phyloP scores from a whole-genome alignment of 2,113 vertebrate species.

The Platycercus adscitus region DNA sequence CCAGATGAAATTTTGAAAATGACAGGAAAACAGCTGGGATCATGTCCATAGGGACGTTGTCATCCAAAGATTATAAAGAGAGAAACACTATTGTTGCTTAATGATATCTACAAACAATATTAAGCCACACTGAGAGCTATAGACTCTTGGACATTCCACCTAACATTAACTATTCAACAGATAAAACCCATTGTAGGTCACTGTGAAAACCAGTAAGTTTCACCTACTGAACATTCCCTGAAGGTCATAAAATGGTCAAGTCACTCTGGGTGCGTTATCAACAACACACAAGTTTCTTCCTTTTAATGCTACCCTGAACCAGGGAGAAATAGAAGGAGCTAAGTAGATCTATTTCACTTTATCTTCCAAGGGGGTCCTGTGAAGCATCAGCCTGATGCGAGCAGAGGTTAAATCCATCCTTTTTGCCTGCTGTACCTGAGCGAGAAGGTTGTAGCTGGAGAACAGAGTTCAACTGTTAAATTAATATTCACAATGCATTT shows the following conservation, averaged over 20 bases:
- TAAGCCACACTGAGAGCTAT: background rate
- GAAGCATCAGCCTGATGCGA: background rate
- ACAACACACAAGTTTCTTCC: background rate
- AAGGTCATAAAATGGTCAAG: background rate
- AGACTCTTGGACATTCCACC: background rate
- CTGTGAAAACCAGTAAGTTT: background rate
- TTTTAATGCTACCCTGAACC: background rate
- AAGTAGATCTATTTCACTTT: background rate
- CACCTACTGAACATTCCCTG: background rate
- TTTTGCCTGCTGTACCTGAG: background rate
- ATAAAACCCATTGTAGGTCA: background rate
- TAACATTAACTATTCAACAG: background rate
- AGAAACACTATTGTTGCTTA: background rate
- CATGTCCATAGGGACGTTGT: background rate
- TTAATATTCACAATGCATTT: conserved; percentile 44
- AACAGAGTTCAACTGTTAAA: background rate
- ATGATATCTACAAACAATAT: background rate
- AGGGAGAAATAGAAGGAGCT: background rate
- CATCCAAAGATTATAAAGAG: background rate
- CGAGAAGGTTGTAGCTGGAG: background rate
- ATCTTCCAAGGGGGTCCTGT: background rate
- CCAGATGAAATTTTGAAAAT: background rate
- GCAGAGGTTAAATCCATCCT: background rate
- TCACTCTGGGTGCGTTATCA: background rate
- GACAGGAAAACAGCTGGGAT: background rate